Evolutionary conservation across 2,113 vertebrate species (phyloP).

Genomic region (Felis chaus): DNA sequence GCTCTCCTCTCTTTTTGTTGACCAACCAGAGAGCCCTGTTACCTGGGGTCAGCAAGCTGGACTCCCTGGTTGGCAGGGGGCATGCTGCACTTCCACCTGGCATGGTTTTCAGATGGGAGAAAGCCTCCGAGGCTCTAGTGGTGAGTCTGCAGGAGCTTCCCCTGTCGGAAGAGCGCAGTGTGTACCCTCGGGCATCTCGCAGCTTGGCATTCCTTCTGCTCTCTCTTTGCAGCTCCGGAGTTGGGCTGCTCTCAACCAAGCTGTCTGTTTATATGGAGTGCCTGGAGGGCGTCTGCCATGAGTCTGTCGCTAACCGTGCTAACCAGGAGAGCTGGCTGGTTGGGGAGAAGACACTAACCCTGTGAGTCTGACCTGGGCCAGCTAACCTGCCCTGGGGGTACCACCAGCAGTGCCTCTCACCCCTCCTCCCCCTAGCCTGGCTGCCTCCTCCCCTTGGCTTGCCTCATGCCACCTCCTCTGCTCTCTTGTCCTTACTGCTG

Average conservation of each 20-base stretch:
- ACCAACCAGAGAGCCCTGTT: neutral
- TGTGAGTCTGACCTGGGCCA: conserved; percentile 65
- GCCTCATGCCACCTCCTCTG: neutral
- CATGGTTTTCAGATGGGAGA: neutral
- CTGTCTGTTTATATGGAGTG: conserved; percentile 74
- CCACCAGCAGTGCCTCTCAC: neutral
- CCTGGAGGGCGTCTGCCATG: conserved; percentile 66
- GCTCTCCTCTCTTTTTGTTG: neutral
- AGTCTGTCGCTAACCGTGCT: conserved; percentile 58
- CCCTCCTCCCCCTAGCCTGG: neutral
- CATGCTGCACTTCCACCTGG: neutral
- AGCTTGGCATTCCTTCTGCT: conserved; percentile 63
- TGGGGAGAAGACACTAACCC: conserved; percentile 74
- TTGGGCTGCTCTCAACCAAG: conserved; percentile 63
- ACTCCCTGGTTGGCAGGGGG: neutral
- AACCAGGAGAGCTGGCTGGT: conserved; percentile 66
- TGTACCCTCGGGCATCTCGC: neutral
- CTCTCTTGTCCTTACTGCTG: neutral
- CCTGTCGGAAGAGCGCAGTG: neutral
- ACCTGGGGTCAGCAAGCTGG: neutral
- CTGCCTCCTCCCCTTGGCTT: neutral
- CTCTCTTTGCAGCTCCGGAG: conserved; percentile 72
- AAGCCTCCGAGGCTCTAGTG: neutral
- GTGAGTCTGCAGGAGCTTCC: neutral
- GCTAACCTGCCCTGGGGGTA: neutral